phyloP scores from a whole-genome alignment of 2,797 vertebrate genomes.

The Bucorvus abyssinicus region DNA sequence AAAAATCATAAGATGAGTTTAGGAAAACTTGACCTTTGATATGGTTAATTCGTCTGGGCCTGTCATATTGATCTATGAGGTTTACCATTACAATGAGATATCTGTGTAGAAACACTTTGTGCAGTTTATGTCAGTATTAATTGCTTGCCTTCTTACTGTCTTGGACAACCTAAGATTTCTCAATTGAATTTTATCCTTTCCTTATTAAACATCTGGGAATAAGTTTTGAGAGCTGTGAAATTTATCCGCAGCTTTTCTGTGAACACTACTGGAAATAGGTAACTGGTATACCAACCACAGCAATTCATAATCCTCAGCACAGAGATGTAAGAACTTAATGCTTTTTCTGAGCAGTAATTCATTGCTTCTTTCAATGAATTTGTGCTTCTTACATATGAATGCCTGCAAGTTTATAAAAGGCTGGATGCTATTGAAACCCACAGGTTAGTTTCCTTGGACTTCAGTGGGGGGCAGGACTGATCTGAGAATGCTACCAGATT shows the following conservation, averaged over 20 bases:
- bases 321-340: background rate
- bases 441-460: conserved; percentile 50
- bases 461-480: conserved; percentile 32
- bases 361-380: background rate
- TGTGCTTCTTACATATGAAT: conserved; percentile 1
- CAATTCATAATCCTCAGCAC: background rate
- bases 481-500: conserved; percentile 15
- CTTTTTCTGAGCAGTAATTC: conserved; percentile 3
- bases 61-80: background rate
- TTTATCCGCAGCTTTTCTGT: background rate
- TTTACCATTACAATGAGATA: background rate
- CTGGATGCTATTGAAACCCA: conserved; percentile 18
- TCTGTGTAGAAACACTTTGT: background rate
- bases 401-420: conserved; percentile 31
- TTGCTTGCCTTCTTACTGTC: background rate
- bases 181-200: background rate
- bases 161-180: background rate
- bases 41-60: background rate
- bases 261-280: background rate
- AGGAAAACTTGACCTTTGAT: background rate
- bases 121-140: background rate
- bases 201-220: background rate
- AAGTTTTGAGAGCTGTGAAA: conserved; percentile 11
- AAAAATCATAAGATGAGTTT: background rate
- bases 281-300: background rate